phyloP scores from a whole-genome alignment of 2,888 invertebrate genomes.

The Tanytarsus gracilentus region DNA sequence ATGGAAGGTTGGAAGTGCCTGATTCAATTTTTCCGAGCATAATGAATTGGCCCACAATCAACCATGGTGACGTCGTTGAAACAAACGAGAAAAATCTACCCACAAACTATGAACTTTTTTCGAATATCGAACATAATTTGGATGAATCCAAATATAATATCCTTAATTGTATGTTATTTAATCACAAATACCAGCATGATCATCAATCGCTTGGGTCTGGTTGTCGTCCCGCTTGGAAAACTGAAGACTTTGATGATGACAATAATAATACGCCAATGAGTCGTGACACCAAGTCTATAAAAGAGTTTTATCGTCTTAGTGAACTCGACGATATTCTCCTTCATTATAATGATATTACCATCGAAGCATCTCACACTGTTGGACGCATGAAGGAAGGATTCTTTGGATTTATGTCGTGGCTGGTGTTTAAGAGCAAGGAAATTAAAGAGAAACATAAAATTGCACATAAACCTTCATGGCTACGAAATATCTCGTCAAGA shows the following conservation, averaged over 20 bases:
- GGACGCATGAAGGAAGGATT: background rate
- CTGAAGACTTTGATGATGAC: conserved; percentile 21
- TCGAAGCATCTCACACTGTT: background rate
- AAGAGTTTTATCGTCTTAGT: conserved; percentile 1
- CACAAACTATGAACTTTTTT: background rate
- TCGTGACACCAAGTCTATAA: background rate
- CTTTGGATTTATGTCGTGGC: background rate
- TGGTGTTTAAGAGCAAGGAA: background rate
- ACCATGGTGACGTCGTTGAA: background rate
- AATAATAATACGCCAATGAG: background rate
- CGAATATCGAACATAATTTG: background rate
- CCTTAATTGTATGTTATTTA: background rate
- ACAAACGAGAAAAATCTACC: background rate
- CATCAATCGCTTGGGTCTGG: background rate
- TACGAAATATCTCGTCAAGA: too few species aligned
- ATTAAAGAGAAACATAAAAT: background rate
- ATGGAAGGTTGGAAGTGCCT: background rate
- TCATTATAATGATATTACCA: conserved; percentile 1
- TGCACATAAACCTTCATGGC: too few species aligned
- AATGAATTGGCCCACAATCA: background rate
- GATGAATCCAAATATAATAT: background rate
- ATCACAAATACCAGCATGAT: background rate
- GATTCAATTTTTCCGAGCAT: background rate
- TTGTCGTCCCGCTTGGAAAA: background rate
- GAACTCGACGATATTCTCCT: background rate